phyloP scores from a whole-genome alignment of 1,140 invertebrate genomes.

The Gryllus bimaculatus region DNA sequence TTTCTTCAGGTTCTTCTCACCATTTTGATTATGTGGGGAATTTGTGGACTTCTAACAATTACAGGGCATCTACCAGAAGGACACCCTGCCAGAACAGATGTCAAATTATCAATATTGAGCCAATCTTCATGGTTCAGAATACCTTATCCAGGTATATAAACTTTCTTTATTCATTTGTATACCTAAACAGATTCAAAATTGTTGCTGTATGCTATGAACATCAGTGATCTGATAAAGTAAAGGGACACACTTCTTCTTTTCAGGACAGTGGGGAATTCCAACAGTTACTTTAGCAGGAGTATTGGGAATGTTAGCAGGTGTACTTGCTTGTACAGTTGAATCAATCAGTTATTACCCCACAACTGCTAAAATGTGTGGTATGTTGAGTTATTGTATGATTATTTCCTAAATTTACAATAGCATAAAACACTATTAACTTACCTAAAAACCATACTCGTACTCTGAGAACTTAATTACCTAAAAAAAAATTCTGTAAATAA shows the following conservation, averaged over 20 bases:
- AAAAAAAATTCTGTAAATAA: too few relatives aligned
- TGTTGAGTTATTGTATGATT: conserved; percentile 22
- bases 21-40: conserved; percentile 67
- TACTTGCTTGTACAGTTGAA: conserved; percentile 75
- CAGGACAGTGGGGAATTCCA: conserved; percentile 77
- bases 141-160: conserved; percentile 63
- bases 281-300: conserved; percentile 65
- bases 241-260: conserved; percentile 18
- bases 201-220: not conserved
- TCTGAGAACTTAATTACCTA: too few relatives aligned
- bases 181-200: not conserved
- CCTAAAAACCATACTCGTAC: too few relatives aligned
- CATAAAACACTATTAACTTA: not conserved
- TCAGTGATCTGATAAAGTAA: not conserved
- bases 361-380: conserved; percentile 69
- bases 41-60: conserved; percentile 64
- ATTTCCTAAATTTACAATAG: not conserved
- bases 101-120: conserved; percentile 58
- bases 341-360: conserved; percentile 85
- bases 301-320: conserved; percentile 73
- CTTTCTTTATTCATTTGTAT: not conserved
- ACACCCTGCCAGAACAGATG: conserved; percentile 69
- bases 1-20: conserved; percentile 60
- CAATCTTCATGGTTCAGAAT: conserved; percentile 74
- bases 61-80: conserved; percentile 52